phyloP scores from a whole-genome alignment of 2,113 vertebrate species.

The Poeciliopsis prolifica region DNA sequence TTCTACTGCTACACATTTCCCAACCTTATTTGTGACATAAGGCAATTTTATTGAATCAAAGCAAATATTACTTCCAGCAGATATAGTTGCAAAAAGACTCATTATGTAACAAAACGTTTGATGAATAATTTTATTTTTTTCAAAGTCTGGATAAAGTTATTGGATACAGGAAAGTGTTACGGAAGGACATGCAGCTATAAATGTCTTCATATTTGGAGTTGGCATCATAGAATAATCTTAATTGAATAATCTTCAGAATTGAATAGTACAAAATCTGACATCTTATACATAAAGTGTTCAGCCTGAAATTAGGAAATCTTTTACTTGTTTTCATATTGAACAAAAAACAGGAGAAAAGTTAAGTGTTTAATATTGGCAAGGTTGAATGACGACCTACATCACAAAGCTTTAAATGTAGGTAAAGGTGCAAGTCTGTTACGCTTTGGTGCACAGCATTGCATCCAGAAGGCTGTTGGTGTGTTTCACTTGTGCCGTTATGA shows the following conservation, averaged over 20 bases:
- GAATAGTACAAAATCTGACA: neutral
- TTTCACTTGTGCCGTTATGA: constrained; percentile 72
- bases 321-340: neutral
- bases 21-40: neutral
- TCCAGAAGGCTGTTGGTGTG: constrained; percentile 84
- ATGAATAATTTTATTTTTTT: neutral
- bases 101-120: neutral
- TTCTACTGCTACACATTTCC: neutral
- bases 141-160: neutral
- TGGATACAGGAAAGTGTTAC: neutral
- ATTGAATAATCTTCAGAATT: neutral
- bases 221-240: neutral
- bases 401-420: neutral
- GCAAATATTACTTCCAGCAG: neutral
- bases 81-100: neutral
- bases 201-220: neutral
- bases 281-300: neutral
- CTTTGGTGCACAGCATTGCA: constrained; percentile 82
- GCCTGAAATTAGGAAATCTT: neutral
- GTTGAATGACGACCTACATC: neutral
- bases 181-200: neutral
- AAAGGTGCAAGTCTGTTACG: constrained; percentile 22
- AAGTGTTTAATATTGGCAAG: neutral
- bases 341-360: neutral
- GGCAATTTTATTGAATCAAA: neutral